phyloP scores from a whole-genome alignment of 2,797 vertebrate species.

The Dendrocincla fuliginosa region DNA sequence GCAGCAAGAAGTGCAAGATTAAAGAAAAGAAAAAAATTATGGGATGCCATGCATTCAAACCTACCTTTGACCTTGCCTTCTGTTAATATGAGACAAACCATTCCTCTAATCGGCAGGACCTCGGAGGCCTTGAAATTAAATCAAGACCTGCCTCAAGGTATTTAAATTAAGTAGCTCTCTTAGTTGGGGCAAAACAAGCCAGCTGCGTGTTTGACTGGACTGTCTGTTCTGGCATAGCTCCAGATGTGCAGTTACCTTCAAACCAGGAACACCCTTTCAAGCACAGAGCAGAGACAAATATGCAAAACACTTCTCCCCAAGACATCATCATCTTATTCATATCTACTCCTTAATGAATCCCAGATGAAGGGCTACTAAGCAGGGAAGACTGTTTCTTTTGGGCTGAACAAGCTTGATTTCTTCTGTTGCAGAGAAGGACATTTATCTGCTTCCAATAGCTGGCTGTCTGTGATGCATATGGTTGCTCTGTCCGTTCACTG shows the following conservation, averaged over 20 bases:
- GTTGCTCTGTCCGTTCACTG: not conserved
- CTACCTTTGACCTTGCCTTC: not conserved
- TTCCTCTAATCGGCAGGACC: not conserved
- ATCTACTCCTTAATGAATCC: not conserved
- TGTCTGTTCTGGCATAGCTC: not conserved
- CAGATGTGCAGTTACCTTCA: not conserved
- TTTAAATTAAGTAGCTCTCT: not conserved
- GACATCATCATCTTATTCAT: not conserved
- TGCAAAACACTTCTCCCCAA: not conserved
- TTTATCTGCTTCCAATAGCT: not conserved
- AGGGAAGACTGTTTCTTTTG: not conserved
- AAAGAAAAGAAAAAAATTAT: not conserved
- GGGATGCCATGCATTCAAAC: not conserved
- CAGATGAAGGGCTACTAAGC: not conserved
- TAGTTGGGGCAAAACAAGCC: not conserved
- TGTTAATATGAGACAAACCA: not conserved
- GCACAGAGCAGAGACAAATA: not conserved
- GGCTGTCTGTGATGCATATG: fast-evolving
- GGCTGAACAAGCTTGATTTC: not conserved
- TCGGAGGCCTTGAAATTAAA: not conserved
- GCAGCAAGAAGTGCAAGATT: not conserved
- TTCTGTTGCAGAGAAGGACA: not conserved
- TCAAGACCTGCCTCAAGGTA: not conserved
- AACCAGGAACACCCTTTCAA: not conserved
- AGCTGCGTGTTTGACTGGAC: fast-evolving